These are phyloP conservation scores for Acanthosoma haemorrhoidale DNA, from an alignment of 2,888 invertebrate genomes.

Conservation along the genomic window DNA sequence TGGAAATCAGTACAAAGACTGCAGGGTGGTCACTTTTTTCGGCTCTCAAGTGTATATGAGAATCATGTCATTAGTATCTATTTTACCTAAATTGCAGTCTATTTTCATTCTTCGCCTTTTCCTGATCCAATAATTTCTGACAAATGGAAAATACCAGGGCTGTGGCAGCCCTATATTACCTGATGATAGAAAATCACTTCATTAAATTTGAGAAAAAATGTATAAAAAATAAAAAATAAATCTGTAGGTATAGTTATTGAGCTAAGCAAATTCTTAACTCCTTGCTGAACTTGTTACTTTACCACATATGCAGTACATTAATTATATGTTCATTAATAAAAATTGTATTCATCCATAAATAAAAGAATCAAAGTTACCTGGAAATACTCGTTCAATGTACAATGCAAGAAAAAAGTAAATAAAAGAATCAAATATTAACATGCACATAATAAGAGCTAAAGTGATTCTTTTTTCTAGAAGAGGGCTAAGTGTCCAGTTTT, in stretches of 20 bases:
- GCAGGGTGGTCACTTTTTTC: too few species aligned
- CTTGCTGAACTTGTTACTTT: too few species aligned
- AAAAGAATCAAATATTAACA: slow-evolving; percentile 63
- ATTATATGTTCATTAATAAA: not conserved
- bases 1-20: too few species aligned
- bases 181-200: slow-evolving; percentile 40
- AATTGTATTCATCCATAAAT: not conserved
- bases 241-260: too few species aligned
- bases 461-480: slow-evolving; percentile 56
- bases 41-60: too few species aligned
- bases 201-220: not conserved
- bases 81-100: not conserved
- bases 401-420: slow-evolving; percentile 52
- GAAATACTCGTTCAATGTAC: slow-evolving; percentile 57
- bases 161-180: slow-evolving; percentile 53
- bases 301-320: not conserved
- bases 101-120: not conserved
- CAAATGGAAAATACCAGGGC: slow-evolving; percentile 53
- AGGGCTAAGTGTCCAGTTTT: slow-evolving; percentile 55
- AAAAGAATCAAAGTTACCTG: slow-evolving; percentile 46
- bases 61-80: too few species aligned
- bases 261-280: too few species aligned
- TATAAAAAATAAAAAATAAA: too few species aligned
- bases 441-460: slow-evolving; percentile 57
- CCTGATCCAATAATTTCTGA: slow-evolving; percentile 49